Conservation (phyloP, 2,113 vertebrate genomes). For the Odontophorus gujanensis region DNA sequence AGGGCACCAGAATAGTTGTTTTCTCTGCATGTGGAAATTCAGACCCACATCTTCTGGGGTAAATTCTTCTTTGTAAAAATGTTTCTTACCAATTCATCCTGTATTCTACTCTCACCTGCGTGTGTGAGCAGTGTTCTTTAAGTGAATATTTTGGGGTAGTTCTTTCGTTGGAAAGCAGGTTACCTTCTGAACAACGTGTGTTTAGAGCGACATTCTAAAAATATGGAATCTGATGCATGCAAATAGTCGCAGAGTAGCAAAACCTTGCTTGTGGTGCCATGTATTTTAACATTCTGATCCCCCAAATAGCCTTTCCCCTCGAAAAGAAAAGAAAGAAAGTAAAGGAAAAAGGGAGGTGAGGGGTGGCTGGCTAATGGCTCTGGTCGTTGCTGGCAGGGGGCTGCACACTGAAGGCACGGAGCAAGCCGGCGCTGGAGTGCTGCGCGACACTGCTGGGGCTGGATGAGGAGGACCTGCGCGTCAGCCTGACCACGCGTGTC, state of each 20-base stretch:
- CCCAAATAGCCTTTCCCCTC: too few relatives aligned
- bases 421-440: constrained; percentile 82
- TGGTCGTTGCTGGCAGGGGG: constrained; percentile 81
- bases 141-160: background rate
- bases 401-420: constrained; percentile 88
- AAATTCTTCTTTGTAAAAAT: background rate
- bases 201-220: background rate
- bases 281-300: background rate
- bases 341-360: background rate
- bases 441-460: constrained; percentile 92
- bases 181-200: background rate
- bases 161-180: background rate
- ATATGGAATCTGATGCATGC: too few relatives aligned
- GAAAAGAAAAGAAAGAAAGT: too few relatives aligned
- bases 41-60: background rate
- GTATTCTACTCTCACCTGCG: background rate
- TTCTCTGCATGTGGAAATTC: background rate
- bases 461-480: constrained; percentile 89
- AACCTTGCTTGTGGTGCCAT: background rate
- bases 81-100: background rate
- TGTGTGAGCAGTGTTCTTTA: background rate
- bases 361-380: background rate
- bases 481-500: constrained; percentile 93
- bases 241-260: background rate
- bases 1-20: fast-evolving